Evolutionary conservation across 2,888 invertebrate genomes (phyloP).

Genomic region (Callyntrura guangdongensis): DNA sequence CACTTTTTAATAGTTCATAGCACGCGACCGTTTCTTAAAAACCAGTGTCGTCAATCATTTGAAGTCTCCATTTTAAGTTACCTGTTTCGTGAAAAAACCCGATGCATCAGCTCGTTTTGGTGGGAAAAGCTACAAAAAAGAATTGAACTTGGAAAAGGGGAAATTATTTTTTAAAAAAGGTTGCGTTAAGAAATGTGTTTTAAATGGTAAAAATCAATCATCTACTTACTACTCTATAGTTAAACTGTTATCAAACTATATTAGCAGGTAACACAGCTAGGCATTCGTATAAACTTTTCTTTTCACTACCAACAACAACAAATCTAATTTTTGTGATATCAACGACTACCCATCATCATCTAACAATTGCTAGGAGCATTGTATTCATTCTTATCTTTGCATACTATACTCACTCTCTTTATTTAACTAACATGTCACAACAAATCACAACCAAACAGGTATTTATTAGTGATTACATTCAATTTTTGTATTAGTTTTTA

Average conservation of each 20-base stretch:
- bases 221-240: not conserved
- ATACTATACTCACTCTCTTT: not conserved
- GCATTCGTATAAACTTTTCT: conserved; percentile 38
- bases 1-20: conserved; percentile 3
- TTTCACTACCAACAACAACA: conserved; percentile 76
- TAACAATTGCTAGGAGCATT: conserved; percentile 33
- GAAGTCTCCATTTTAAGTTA: conserved; percentile 29
- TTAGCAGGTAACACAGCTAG: not conserved
- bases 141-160: not conserved
- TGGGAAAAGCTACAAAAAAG: not conserved
- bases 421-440: conserved; percentile 4
- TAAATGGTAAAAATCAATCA: conserved; percentile 25
- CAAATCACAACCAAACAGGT: conserved; percentile 44
- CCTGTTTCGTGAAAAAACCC: not conserved
- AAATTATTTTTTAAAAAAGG: not conserved
- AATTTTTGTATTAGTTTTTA: conserved; percentile 6
- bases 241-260: not conserved
- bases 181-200: not conserved
- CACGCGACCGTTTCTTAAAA: conserved; percentile 2
- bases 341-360: conserved; percentile 79
- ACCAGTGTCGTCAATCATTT: conserved; percentile 9
- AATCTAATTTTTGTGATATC: conserved; percentile 85
- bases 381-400: conserved; percentile 52
- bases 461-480: conserved; percentile 43
- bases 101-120: not conserved